phyloP scores from a whole-genome alignment of 2,888 invertebrate genomes.

The Ochropleura leucogaster region DNA sequence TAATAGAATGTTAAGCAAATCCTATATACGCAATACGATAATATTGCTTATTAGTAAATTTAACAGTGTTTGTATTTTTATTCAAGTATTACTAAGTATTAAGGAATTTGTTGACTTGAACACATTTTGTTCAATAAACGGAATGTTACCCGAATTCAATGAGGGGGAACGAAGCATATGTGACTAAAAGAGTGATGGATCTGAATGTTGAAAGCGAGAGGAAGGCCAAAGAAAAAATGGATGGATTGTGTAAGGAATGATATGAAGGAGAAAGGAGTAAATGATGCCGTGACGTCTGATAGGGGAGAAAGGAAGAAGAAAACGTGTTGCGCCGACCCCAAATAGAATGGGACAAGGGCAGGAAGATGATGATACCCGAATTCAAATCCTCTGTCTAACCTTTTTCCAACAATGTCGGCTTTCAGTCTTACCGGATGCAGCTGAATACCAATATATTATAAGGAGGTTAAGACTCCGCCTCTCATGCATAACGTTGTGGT shows the following conservation, averaged over 20 bases:
- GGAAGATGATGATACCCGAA: neutral
- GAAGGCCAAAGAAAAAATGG: too few relatives aligned
- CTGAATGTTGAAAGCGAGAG: too few relatives aligned
- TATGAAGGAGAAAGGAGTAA: too few relatives aligned
- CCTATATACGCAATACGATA: conserved; percentile 54
- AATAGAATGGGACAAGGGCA: too few relatives aligned
- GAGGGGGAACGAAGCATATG: too few relatives aligned
- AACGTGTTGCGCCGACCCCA: too few relatives aligned
- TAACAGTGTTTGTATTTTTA: conserved; percentile 42
- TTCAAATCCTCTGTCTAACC: neutral
- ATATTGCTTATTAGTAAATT: conserved; percentile 53
- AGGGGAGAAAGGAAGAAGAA: too few relatives aligned
- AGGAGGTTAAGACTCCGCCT: neutral
- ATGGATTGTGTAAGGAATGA: too few relatives aligned
- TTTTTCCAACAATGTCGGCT: neutral
- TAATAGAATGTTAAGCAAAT: conserved; percentile 52
- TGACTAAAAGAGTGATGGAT: too few relatives aligned
- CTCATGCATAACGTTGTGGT: too few relatives aligned
- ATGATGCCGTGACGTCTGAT: too few relatives aligned
- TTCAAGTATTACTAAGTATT: conserved; percentile 40
- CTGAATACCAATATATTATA: neutral
- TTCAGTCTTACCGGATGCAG: neutral
- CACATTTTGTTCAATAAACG: conserved; percentile 16
- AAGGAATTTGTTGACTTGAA: conserved; percentile 42
- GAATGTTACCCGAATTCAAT: conserved; percentile 27